Base-by-base conservation (phyloP, 2,797 vertebrate genomes). In the Danio kyathit region DNA sequence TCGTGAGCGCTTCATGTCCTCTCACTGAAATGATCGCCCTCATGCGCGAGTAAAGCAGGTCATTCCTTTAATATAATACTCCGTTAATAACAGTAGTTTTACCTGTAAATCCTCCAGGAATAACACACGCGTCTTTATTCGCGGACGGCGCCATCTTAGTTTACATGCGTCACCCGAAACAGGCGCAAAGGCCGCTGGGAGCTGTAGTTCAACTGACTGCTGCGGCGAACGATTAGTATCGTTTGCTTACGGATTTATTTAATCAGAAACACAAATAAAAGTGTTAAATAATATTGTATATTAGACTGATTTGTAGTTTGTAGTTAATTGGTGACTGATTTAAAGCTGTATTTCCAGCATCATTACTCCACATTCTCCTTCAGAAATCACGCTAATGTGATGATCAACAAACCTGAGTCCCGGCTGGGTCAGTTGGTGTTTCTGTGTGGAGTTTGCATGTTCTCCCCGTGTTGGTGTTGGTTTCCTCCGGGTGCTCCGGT, bases 21-120 rank as follows among this genome's bases (percentile, higher is more conserved):
- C 3, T 13, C 6, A 16, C 5, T 6, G 0, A 0, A 21, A 3
- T 1, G 17, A 40, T 6, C 7, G 14, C 49, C 66, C 21, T 38
- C 7, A 1, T 0, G 4, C 21, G 1, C 5, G 5, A 38, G 11
- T 2, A 51, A 5, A 2, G 61, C 12, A 40, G 6, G 3, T 4
- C 4, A 5, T 6, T 11, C 13, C 2, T 5, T 12, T 12, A 5
- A 3, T 12, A 54, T 14, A 16, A 12, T 48, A 48, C 46, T 3
- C 29, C 19, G 3, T 16, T 29, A 17, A 17, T 3, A 12, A 16
- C 29, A 1, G 0, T 0, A 16, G 8, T 29, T 56, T 86, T 90
- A 96, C 96, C 95, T 54, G 95, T 85, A 85, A 94, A 96, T 1
- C 95, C 96, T 41, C 90, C 88, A 0, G 95, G 90, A 89, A 89